Evolutionary conservation across 2,113 vertebrate genomes (phyloP).

Genomic region (Rostratula benghalensis): DNA sequence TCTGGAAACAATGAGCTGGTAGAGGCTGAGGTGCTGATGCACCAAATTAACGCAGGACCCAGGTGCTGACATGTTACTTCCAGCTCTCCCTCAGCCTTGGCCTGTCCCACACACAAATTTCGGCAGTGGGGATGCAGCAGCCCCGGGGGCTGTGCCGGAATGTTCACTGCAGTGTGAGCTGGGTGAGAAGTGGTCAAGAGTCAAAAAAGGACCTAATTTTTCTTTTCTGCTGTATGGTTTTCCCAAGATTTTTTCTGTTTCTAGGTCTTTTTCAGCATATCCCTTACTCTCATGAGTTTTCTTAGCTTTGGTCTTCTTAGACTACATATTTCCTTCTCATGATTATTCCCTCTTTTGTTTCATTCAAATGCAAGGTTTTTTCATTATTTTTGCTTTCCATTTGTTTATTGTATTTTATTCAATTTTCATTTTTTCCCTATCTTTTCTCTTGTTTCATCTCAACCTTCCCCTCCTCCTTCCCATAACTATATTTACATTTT

Average conservation of each 20-base stretch:
- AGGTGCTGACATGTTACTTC: constrained; percentile 65
- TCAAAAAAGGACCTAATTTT: background rate
- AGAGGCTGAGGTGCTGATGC: constrained; percentile 48
- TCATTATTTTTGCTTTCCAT: background rate
- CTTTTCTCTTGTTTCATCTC: background rate
- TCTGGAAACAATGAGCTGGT: constrained; percentile 64
- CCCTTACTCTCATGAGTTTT: background rate
- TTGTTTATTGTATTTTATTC: background rate
- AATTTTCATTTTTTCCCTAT: background rate
- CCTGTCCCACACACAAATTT: background rate
- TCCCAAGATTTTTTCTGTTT: background rate
- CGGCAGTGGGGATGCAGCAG: rapidly evolving
- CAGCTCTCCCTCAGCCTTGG: background rate
- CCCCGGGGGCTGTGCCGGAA: rapidly evolving
- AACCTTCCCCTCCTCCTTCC: background rate
- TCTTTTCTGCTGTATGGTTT: background rate
- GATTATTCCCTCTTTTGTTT: background rate
- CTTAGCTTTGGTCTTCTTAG: background rate
- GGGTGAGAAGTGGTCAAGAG: background rate
- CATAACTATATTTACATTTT: constrained; percentile 17
- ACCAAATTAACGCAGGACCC: constrained; percentile 24
- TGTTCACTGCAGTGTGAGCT: background rate
- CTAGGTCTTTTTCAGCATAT: background rate
- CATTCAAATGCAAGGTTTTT: background rate
- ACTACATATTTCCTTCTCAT: background rate